phyloP scores from a whole-genome alignment of 2,113 vertebrate genomes.

The Oncorhynchus tshawytscha region DNA sequence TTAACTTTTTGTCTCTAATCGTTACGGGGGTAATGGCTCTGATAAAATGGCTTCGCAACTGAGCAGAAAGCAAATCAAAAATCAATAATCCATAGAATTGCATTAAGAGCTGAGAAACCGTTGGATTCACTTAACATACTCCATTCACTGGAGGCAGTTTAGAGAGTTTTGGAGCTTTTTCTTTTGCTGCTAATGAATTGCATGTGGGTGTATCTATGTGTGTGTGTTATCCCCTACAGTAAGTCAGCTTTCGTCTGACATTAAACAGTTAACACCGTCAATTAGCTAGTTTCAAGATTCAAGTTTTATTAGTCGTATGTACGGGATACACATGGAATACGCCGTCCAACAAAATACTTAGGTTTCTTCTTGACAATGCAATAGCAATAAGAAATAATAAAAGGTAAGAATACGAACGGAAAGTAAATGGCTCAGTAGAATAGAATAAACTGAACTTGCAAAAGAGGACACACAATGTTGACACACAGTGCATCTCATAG shows the following conservation, averaged over 20 bases:
- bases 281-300: constrained; percentile 59
- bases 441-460: neutral
- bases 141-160: constrained; percentile 57
- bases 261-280: constrained; percentile 70
- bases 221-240: constrained; percentile 74
- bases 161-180: constrained; percentile 2
- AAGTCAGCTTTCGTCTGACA: constrained; percentile 85
- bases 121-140: constrained; percentile 66
- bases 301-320: too few species aligned
- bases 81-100: constrained; percentile 96
- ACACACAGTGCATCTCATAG: neutral
- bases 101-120: constrained; percentile 70
- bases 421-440: too few species aligned
- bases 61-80: constrained; percentile 92
- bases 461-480: neutral
- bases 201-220: constrained; percentile 75
- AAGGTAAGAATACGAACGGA: too few species aligned
- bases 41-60: constrained; percentile 90
- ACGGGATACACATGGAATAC: too few species aligned
- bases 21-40: constrained; percentile 96
- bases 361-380: too few species aligned
- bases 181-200: constrained; percentile 81
- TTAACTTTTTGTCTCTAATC: constrained; percentile 99
- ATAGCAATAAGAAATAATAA: too few species aligned
- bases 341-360: too few species aligned